Percentiles rank a stretch among this genome's conserved stretches.
Conservation (phyloP, 2,113 vertebrate genomes). For the Passer domesticus region DNA sequence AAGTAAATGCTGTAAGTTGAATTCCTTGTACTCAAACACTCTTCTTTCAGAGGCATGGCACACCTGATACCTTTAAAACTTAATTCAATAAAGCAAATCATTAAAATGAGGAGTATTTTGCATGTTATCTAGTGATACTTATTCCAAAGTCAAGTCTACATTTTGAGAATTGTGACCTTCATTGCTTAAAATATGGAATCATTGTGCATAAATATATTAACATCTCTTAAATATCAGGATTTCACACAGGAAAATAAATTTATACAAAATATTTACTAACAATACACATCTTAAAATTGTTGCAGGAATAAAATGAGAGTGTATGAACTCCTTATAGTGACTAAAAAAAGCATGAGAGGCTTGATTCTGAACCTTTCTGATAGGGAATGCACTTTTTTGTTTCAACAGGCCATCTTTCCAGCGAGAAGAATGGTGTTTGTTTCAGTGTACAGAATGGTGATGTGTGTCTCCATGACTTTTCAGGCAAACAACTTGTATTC, state of each 20-base stretch:
- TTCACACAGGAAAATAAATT: not conserved
- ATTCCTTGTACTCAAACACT: not conserved
- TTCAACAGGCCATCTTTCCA: slow-evolving; percentile 71
- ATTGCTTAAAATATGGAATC: not conserved
- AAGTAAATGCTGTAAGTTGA: not conserved
- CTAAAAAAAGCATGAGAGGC: not conserved
- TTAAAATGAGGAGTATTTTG: not conserved
- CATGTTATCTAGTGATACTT: not conserved
- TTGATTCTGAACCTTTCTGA: not conserved
- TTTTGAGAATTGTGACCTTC: not conserved
- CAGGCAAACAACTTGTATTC: slow-evolving; percentile 68
- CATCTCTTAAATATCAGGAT: not conserved
- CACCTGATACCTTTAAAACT: not conserved
- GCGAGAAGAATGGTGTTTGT: slow-evolving; percentile 76
- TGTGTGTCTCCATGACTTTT: slow-evolving; percentile 74
- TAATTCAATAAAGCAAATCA: not conserved
- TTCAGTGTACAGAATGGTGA: slow-evolving; percentile 77
- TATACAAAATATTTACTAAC: not conserved
- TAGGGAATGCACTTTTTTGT: not conserved
- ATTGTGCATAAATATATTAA: not conserved
- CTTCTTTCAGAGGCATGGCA: not conserved
- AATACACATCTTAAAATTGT: not conserved
- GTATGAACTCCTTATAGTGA: not conserved
- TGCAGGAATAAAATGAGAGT: not conserved
- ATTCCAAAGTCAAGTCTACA: not conserved